These are phyloP conservation scores for Lichenostomus cassidix DNA, from an alignment of 2,113 vertebrate species.

Conservation along the genomic window DNA sequence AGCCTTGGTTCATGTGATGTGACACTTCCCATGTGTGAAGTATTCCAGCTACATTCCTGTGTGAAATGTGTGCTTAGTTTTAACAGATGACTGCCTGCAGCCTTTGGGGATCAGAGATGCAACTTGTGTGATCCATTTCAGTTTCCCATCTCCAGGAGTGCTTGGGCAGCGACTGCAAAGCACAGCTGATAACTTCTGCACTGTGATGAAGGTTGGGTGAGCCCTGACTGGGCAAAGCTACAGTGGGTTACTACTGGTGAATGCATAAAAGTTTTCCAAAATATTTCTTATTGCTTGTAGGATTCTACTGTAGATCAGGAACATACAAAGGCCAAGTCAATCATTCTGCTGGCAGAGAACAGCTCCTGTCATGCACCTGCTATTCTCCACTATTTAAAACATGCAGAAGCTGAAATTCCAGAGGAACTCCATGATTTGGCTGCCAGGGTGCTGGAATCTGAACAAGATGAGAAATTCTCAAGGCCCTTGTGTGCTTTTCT, in stretches of 20 bases:
- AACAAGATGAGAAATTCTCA: slow-evolving; percentile 74
- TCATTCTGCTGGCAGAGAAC: slow-evolving; percentile 85
- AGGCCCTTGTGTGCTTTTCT: slow-evolving; percentile 81
- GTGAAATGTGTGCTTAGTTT: slow-evolving; percentile 73
- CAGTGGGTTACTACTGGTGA: not conserved
- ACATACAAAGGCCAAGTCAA: slow-evolving; percentile 68
- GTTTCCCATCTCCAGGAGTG: slow-evolving; percentile 81
- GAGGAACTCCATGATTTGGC: slow-evolving; percentile 76
- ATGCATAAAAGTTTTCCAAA: not conserved
- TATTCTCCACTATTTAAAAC: slow-evolving; percentile 79
- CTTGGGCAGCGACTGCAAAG: slow-evolving; percentile 84
- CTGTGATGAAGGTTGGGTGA: slow-evolving; percentile 72
- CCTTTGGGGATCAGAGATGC: slow-evolving; percentile 85
- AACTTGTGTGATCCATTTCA: slow-evolving; percentile 86
- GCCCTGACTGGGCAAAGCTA: not conserved
- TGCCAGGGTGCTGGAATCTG: slow-evolving; percentile 66
- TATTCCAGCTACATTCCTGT: not conserved
- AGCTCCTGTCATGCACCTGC: slow-evolving; percentile 57
- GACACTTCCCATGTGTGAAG: not conserved
- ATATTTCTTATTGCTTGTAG: not conserved
- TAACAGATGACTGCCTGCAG: slow-evolving; percentile 80
- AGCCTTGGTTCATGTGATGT: not conserved
- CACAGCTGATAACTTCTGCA: slow-evolving; percentile 82
- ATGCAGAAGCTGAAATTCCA: slow-evolving; percentile 75
- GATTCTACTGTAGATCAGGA: slow-evolving; percentile 29